Evolutionary conservation across 2,113 vertebrate species (phyloP).

Genomic region (Trogon surrucura): DNA sequence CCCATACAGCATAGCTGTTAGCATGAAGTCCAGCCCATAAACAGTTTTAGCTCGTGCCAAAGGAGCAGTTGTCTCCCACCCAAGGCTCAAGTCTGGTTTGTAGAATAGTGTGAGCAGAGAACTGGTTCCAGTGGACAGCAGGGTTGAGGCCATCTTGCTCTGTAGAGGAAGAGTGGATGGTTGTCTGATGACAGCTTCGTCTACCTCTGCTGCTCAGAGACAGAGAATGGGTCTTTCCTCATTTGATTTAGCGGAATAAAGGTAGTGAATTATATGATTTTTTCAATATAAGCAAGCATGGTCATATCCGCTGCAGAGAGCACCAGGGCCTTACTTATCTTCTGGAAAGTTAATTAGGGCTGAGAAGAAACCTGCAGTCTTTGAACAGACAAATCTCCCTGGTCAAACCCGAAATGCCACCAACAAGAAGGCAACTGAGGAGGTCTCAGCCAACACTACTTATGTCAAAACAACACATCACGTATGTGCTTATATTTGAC

Average conservation of each 20-base stretch:
- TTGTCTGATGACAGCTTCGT: not conserved
- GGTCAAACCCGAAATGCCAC: not conserved
- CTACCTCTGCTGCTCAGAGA: not conserved
- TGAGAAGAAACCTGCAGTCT: not conserved
- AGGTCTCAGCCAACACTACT: not conserved
- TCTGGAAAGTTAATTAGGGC: not conserved
- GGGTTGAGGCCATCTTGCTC: not conserved
- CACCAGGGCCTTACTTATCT: fast-evolving
- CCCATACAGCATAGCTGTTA: not conserved
- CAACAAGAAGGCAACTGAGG: not conserved
- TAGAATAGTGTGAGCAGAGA: not conserved
- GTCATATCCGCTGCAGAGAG: not conserved
- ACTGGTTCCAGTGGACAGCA: not conserved
- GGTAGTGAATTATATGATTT: not conserved
- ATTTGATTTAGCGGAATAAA: not conserved
- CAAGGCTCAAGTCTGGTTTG: not conserved
- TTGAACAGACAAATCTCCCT: not conserved
- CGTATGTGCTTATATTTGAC: fast-evolving
- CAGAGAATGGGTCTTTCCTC: not conserved
- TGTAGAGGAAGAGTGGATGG: not conserved
- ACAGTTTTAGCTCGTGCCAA: not conserved
- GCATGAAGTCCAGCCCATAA: not conserved
- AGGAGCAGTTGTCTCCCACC: not conserved
- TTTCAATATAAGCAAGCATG: not conserved
- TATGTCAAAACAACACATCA: not conserved